Base-by-base conservation (phyloP, 2,888 invertebrate genomes). In the Euproctis similis region DNA sequence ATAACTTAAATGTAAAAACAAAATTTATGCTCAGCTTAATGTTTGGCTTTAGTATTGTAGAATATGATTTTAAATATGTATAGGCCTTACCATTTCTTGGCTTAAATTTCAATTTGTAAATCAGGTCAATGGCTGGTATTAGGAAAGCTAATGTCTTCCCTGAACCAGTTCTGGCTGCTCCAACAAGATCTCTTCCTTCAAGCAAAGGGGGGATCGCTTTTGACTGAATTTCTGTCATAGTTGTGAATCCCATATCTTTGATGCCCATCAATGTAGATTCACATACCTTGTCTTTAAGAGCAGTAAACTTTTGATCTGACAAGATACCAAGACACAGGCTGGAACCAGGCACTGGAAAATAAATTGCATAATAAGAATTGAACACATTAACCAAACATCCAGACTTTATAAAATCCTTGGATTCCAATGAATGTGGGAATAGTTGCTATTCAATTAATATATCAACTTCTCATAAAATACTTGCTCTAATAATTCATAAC, bases 71-170 rank as follows among this genome's bases (percentile, higher is more conserved):
- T 4, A 14, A 14, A 14, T 4, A 14, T 14, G 14, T 14, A 14
- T 14, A 14, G 14, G 28, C 46, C 78, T 70, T 68, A 90, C 96
- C 97, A 85, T 97, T 96, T 43, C 95, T 87, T 0, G 96, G 96
- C 90, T 94, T 94, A 62, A 97, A 97, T 54, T 93, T 91, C 29
- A 96, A 72, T 67, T 96, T 97, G 60, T 92, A 89, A 38, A 98
- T 91, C 17, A 97, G 85, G 67, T 98, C 97, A 27, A 98, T 88
- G n/a, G 95, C 95, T 1, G 98, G 98, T 53, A 98, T 91, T 1
- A 98, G 88, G 62, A 98, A 98, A 0, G 98, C 97, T 30, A 98
- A 69, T 0, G 98, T 98, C 78, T 98, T 98, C 43, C 97, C 97
- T 6, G 97, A 97, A 0, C 98, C 98, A 8, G 98, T 98, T 74